These are phyloP conservation scores for Antechinus stuartii DNA, from an alignment of 2,113 vertebrate genomes.

Conservation along the genomic window DNA sequence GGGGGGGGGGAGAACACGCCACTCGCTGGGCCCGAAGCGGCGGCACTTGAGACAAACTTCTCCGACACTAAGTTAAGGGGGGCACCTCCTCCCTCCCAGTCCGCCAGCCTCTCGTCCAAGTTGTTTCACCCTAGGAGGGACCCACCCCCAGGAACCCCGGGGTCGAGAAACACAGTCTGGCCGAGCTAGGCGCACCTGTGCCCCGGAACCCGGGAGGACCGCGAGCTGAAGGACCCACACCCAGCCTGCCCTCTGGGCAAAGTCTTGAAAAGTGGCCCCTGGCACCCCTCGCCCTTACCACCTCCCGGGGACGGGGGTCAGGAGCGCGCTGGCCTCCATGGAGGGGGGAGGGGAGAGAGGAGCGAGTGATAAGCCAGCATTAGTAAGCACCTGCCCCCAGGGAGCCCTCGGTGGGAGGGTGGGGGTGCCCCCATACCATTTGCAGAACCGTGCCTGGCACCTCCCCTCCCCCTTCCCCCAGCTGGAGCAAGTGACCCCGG, in stretches of 20 bases:
- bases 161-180: conserved; percentile 56
- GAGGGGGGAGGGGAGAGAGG: background rate
- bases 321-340: conserved; percentile 24
- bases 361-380: conserved; percentile 34
- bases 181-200: conserved; percentile 55
- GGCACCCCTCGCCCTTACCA: conserved; percentile 64
- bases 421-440: conserved; percentile 70
- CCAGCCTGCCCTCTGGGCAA: conserved; percentile 65
- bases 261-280: conserved; percentile 77
- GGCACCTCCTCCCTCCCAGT: conserved; percentile 41
- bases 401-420: conserved; percentile 17
- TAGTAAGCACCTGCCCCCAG: conserved; percentile 63
- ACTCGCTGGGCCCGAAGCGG: conserved; percentile 67
- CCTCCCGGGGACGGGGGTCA: conserved; percentile 36
- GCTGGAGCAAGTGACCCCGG: conserved; percentile 69
- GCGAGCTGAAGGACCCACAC: conserved; percentile 35
- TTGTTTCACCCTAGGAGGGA: conserved; percentile 8
- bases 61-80: conserved; percentile 50
- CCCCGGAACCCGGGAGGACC: conserved; percentile 22
- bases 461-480: conserved; percentile 70
- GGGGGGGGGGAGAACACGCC: conserved; percentile 45
- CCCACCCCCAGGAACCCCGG: conserved; percentile 44
- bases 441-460: conserved; percentile 69
- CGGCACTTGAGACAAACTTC: conserved; percentile 75
- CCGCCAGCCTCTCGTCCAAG: conserved; percentile 5